Base-by-base conservation (phyloP, 2,888 invertebrate species). In the Euzetes globulus region DNA sequence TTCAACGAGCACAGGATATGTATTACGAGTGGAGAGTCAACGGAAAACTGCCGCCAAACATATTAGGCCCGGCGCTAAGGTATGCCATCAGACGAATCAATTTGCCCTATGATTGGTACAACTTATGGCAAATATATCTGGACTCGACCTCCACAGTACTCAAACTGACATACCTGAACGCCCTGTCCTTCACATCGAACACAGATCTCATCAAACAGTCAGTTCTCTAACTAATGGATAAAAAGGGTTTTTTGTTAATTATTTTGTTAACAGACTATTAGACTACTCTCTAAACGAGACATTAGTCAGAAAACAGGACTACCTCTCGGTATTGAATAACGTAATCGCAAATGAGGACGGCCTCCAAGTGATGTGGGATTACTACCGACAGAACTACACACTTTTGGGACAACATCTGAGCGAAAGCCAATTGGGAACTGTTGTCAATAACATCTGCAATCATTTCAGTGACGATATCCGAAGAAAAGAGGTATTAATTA, bases 261-360 rank as follows among this genome's bases (percentile, higher is more conserved):
- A 37, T 37, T 73, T 74, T 65, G 75, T 55, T 77, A 74, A 7
- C 76, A 92, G 93, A 80, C 89, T 89, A 79, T 84, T 95, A 27
- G 85, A 87, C 0, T 84, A 88, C 68, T 88, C 91, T 0, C 89
- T 88, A 85, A 87, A 92, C 79, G 89, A 90, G 80, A 85, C 83
- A 0, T 86, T 89, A 79, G 88, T 96, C 0, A 87, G 93, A 45
- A 85, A 89, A 5, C 95, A 95, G 82, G 94, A 95, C 82, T 92
- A 91, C 81, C 88, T 94, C 78, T 86, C 83, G 0, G 88, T 91
- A 41, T 80, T 95, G 0, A 82, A 82, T 0, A 84, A 85, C 73
- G 88, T 95, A 71, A 86, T 91, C 0, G 78, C 79, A 0, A 94
- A 94, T 83, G 89, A 90, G 0, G 84, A 87, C 0, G 95, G 93